Conservation (phyloP, 2,888 invertebrate genomes). For the Sinotaia quadrata region DNA sequence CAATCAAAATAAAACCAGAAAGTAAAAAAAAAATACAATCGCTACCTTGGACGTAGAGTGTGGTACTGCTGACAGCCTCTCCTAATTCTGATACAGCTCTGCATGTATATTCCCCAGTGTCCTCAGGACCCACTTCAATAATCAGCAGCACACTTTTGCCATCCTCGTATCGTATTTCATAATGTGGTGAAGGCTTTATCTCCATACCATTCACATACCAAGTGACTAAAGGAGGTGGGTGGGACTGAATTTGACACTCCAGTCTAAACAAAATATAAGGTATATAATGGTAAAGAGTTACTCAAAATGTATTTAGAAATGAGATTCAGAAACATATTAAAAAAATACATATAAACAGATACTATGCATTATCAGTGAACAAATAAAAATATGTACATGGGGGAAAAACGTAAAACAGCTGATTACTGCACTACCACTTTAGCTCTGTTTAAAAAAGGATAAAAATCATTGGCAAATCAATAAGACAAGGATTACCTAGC, state of each 20-base stretch:
- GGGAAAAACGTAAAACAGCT: too few species aligned
- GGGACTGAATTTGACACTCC: slow-evolving; percentile 65
- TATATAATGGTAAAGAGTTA: background rate
- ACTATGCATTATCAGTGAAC: too few species aligned
- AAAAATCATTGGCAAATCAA: too few species aligned
- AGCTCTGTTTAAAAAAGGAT: too few species aligned
- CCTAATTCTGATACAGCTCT: slow-evolving; percentile 93
- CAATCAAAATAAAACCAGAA: background rate
- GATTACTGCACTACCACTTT: too few species aligned
- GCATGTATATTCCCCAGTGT: slow-evolving; percentile 96
- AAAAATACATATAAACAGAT: too few species aligned
- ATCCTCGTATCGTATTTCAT: slow-evolving; percentile 64
- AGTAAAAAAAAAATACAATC: background rate
- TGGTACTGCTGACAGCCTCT: slow-evolving; percentile 94
- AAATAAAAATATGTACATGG: too few species aligned
- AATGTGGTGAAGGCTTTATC: slow-evolving; percentile 68
- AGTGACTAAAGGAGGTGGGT: slow-evolving; percentile 68
- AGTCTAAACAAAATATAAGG: slow-evolving; percentile 50
- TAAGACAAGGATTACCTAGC: slow-evolving; percentile 69
- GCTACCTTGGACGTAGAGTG: slow-evolving; percentile 76
- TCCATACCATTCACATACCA: slow-evolving; percentile 74
- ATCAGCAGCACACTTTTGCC: slow-evolving; percentile 66
- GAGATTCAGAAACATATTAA: too few species aligned
- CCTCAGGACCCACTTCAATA: slow-evolving; percentile 80
- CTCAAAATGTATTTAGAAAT: too few species aligned